Conservation (phyloP, 2,113 vertebrate genomes). For the Mionectes macconnelli region DNA sequence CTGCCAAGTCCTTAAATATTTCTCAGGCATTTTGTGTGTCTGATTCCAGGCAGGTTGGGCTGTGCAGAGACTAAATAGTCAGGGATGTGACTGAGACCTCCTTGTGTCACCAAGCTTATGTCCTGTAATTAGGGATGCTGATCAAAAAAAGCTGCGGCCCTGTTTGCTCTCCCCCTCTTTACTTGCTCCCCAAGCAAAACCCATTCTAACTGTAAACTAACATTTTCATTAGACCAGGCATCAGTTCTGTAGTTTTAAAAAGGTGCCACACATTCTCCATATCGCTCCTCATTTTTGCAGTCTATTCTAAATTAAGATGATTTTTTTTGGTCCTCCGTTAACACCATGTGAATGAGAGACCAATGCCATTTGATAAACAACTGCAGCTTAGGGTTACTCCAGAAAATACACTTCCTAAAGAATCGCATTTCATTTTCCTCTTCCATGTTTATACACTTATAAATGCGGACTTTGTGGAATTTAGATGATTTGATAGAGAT, state of each 20-base stretch:
- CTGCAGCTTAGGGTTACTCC: neutral
- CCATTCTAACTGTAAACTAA: neutral
- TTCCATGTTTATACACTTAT: neutral
- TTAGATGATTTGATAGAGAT: neutral
- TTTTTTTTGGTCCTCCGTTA: neutral
- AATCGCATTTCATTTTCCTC: neutral
- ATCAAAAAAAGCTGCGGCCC: neutral
- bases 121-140: neutral
- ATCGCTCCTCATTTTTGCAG: neutral
- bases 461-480: neutral
- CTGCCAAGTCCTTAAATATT: neutral
- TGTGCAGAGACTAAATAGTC: neutral
- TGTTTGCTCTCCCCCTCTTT: neutral
- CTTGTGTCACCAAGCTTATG: accelerated
- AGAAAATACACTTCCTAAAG: neutral
- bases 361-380: neutral
- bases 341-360: neutral
- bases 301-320: neutral
- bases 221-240: neutral
- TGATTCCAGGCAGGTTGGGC: neutral
- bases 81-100: neutral
- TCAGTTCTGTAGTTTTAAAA: neutral
- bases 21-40: neutral
- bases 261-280: neutral
- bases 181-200: neutral